Evolutionary conservation across 1,140 invertebrate genomes (phyloP).

Genomic region (Nephila pilipes): DNA sequence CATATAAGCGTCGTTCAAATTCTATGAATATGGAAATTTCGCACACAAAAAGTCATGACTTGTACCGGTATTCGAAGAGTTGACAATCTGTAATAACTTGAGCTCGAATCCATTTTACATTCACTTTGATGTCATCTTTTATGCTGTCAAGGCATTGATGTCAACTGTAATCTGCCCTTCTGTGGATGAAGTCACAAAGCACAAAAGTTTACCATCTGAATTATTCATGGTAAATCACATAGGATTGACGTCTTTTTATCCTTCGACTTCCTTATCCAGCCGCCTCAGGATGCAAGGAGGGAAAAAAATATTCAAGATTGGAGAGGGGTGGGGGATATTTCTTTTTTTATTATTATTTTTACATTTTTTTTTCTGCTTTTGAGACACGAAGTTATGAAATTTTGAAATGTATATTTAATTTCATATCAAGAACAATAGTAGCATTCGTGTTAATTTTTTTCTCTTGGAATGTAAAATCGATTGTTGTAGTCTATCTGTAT

Average conservation of each 20-base stretch:
- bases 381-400: not conserved
- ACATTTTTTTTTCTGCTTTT: not conserved
- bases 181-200: conserved; percentile 27
- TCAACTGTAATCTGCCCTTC: conserved; percentile 60
- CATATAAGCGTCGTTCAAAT: not conserved
- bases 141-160: conserved; percentile 68
- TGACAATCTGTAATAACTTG: conserved; percentile 67
- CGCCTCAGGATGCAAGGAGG: not conserved
- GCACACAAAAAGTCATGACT: not conserved
- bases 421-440: not conserved
- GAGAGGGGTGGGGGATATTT: not conserved
- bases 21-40: not conserved
- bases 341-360: too few relatives aligned
- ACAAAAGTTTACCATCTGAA: conserved; percentile 74
- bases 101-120: conserved; percentile 61
- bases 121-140: conserved; percentile 75
- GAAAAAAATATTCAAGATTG: not conserved
- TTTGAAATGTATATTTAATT: not conserved
- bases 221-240: conserved; percentile 72
- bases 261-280: not conserved
- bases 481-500: too few relatives aligned
- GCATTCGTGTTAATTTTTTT: not conserved
- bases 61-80: not conserved
- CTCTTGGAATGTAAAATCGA: not conserved
- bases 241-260: conserved; percentile 67